Evolutionary conservation across 2,113 vertebrate species (phyloP), one percentile per base, ranked within the genome.

Genomic region (Podocnemis expansa): DNA sequence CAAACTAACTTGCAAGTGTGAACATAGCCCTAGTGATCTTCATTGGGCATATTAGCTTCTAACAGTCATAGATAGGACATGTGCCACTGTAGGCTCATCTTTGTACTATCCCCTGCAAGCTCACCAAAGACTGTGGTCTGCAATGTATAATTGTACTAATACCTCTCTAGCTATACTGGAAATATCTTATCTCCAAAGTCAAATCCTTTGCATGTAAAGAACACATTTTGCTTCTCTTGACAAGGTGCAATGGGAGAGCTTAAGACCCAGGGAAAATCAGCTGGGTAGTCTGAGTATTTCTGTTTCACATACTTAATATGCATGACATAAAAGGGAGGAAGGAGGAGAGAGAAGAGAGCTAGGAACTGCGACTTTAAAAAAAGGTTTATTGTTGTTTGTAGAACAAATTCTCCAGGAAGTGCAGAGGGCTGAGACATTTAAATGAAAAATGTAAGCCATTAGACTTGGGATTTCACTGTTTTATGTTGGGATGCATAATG

Each of bases 211-310:
- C 8, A 10, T 82, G 43, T 49, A 73, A 84, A 82, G 6, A 4
- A 88, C 70, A 19, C 83, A 10, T 34, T 75, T 60, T 82, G 67
- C 38, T 76, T 38, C 85, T 79, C 41, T 38, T 14, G 25, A 87
- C 14, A 41, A 83, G 67, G n/a, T 47, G 21, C 24, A 29, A n/a
- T 19, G 63, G 21, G 16, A 82, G 47, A 76, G 49, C 14, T 51
- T 51, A 75, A 6, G 10, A 24, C 1, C 0, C 3, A 0, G 0
- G 14, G 49, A 51, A 51, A 51, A 51, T 12, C 49, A 51, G 49
- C 11, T 51, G 49, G 8, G 0, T 41, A 67, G 29, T 83, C 2
- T 3, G 11, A 79, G 41, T 5, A 45, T 11, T 34, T 58, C 51
- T 85, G 22, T 11, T 24, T 11, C 43, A 55, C 10, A 34, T 19